phyloP scores from a whole-genome alignment of 2,888 invertebrate species.

The Ophion slaviceki region DNA sequence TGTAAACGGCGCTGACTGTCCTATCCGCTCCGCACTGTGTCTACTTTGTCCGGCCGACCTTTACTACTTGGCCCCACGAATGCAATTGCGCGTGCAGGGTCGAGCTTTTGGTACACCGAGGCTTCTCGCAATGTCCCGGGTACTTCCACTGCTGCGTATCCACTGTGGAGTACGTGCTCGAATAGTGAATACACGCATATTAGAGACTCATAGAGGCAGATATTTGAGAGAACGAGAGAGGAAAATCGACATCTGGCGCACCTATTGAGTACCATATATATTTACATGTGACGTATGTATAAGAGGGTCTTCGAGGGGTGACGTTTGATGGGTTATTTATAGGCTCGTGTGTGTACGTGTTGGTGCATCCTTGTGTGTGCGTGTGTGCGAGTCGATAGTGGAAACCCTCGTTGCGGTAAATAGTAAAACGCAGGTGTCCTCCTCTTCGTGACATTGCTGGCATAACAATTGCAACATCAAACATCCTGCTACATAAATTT shows the following conservation, averaged over 20 bases:
- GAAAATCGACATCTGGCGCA: conserved; percentile 42
- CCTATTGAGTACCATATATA: conserved; percentile 31
- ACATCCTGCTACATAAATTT: too few species aligned
- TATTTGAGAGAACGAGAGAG: conserved; percentile 21
- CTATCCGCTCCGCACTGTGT: too few species aligned
- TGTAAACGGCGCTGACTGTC: too few species aligned
- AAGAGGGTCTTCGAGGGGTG: conserved; percentile 52
- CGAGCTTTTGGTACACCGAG: background rate
- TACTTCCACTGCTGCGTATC: background rate
- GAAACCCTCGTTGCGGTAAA: conserved; percentile 22
- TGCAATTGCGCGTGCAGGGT: too few species aligned
- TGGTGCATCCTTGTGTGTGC: background rate
- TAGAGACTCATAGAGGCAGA: conserved; percentile 31
- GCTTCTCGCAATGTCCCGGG: background rate
- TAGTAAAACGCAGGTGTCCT: conserved; percentile 38
- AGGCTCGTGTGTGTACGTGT: conserved; percentile 19
- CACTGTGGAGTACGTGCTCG: background rate
- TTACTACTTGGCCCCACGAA: too few species aligned
- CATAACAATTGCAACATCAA: too few species aligned
- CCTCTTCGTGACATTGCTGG: background rate
- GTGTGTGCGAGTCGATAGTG: conserved; percentile 50
- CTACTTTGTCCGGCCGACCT: too few species aligned
- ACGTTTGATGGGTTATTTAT: conserved; percentile 61
- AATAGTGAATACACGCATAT: conserved; percentile 27
- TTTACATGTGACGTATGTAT: background rate